Percentiles rank a stretch among this genome's conserved stretches.
phyloP scores from a whole-genome alignment of 2,797 vertebrate genomes.

The Onychomys torridus region DNA sequence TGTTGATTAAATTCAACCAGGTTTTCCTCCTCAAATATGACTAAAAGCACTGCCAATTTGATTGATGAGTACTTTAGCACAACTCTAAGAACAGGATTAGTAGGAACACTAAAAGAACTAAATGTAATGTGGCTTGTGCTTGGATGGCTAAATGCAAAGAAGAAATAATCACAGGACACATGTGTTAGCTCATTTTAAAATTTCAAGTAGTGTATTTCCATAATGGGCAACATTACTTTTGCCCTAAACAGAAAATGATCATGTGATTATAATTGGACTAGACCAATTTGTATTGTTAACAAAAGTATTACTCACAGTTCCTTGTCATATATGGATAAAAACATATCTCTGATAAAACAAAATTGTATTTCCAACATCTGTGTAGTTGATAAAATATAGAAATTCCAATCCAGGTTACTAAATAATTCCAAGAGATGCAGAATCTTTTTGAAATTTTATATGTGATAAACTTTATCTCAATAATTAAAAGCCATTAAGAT shows the following conservation, averaged over 20 bases:
- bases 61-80: slow-evolving; percentile 57
- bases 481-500: neutral
- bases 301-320: slow-evolving; percentile 50
- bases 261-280: slow-evolving; percentile 53
- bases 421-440: neutral
- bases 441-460: neutral
- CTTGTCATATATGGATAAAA: slow-evolving; percentile 60
- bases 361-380: slow-evolving; percentile 68
- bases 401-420: slow-evolving; percentile 11
- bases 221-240: slow-evolving; percentile 59
- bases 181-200: slow-evolving; percentile 51
- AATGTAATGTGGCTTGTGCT: neutral
- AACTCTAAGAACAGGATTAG: slow-evolving; percentile 50
- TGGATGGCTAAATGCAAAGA: neutral
- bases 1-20: slow-evolving; percentile 61
- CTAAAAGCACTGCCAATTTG: slow-evolving; percentile 68
- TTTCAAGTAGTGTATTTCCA: slow-evolving; percentile 65
- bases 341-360: slow-evolving; percentile 45
- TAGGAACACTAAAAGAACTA: slow-evolving; percentile 11
- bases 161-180: slow-evolving; percentile 60
- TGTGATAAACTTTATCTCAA: neutral
- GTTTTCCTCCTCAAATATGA: slow-evolving; percentile 22
- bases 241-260: slow-evolving; percentile 62
- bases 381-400: neutral
- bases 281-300: slow-evolving; percentile 39